These are phyloP conservation scores for Sus scrofa DNA, from an alignment of 2,113 vertebrate genomes.

Conservation along the genomic window T2T-Sscrofa CM000819.6:664001-664500, in stretches of 20 bases:
- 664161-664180: conserved; percentile 23
- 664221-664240: background rate
- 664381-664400: accelerated
- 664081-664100: background rate
- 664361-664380: background rate
- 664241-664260: background rate
- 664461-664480: accelerated
- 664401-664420: accelerated
- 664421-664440: accelerated
- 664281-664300: background rate
- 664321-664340: accelerated
- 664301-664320: background rate
- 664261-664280: no score
- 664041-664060: background rate
- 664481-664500: background rate
- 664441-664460: accelerated
- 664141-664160: background rate
- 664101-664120: no score
- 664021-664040: accelerated
- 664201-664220: background rate
- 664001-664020: background rate
- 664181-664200: accelerated
- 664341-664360: background rate
- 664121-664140: background rate
- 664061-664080: background rate